These are phyloP conservation scores for Drosophila meridiana DNA, from an alignment of 2,888 invertebrate species.

Conservation along the genomic window DNA sequence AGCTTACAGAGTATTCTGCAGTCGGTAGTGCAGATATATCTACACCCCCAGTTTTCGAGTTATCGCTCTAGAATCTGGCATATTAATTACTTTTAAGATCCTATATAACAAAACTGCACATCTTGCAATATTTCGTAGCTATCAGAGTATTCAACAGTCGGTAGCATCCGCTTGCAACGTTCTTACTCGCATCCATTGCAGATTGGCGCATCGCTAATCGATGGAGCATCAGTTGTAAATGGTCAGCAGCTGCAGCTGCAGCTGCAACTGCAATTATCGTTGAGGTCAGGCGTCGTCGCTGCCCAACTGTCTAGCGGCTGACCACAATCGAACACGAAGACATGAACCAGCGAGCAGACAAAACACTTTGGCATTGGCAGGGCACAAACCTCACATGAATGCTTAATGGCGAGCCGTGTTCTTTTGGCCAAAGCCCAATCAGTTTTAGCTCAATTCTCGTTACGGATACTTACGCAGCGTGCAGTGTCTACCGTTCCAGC, in stretches of 20 bases:
- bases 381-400: neutral
- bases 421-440: neutral
- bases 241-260: constrained; percentile 21
- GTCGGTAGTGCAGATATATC: too few species aligned
- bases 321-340: neutral
- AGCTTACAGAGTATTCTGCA: too few species aligned
- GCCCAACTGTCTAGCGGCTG: neutral
- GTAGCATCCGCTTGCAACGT: neutral
- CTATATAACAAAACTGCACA: too few species aligned
- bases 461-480: constrained; percentile 93
- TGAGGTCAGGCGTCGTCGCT: constrained; percentile 29
- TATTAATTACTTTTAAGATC: too few species aligned
- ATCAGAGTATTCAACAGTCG: neutral
- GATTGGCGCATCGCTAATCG: constrained; percentile 59
- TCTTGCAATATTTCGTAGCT: too few species aligned
- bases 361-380: constrained; percentile 2
- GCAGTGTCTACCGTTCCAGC: constrained; percentile 99
- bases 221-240: constrained; percentile 50
- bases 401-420: neutral
- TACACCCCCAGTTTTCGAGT: too few species aligned
- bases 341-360: neutral
- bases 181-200: constrained; percentile 3
- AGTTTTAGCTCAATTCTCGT: neutral
- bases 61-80: too few species aligned
- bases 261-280: constrained; percentile 19